Percentiles rank a stretch among this genome's conserved stretches.
Conservation (phyloP, 2,888 invertebrate genomes). For the Noctua comes region DNA sequence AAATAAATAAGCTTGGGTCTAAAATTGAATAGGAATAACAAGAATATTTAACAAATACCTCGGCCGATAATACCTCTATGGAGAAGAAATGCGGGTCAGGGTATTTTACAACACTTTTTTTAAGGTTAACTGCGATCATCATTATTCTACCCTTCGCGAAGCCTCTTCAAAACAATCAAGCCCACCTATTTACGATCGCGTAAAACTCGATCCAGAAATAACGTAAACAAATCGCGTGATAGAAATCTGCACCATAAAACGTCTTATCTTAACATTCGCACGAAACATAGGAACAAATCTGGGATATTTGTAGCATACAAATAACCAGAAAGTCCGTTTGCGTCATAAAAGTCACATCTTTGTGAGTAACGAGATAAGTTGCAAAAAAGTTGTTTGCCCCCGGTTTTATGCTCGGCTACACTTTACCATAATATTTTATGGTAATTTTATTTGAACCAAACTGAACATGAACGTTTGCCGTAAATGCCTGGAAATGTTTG, state of each 20-base stretch:
- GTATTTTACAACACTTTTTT: neutral
- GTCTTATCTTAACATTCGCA: conserved; percentile 70
- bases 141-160: conserved; percentile 16
- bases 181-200: conserved; percentile 50
- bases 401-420: conserved; percentile 81
- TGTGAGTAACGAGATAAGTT: conserved; percentile 87
- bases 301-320: conserved; percentile 81
- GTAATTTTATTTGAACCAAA: conserved; percentile 83
- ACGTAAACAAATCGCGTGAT: conserved; percentile 71
- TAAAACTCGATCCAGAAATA: conserved; percentile 57
- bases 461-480: conserved; percentile 71
- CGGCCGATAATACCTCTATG: no score
- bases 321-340: conserved; percentile 83
- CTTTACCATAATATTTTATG: conserved; percentile 84
- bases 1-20: neutral
- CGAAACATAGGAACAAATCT: conserved; percentile 76
- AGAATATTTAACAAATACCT: neutral
- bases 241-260: conserved; percentile 70
- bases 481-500: conserved; percentile 67
- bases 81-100: neutral
- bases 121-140: neutral
- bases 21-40: neutral
- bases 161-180: conserved; percentile 53
- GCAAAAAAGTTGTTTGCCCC: conserved; percentile 81
- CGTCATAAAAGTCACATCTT: conserved; percentile 88